Conservation (phyloP, 2,797 vertebrate genomes). For the Anguilla anguilla region DNA sequence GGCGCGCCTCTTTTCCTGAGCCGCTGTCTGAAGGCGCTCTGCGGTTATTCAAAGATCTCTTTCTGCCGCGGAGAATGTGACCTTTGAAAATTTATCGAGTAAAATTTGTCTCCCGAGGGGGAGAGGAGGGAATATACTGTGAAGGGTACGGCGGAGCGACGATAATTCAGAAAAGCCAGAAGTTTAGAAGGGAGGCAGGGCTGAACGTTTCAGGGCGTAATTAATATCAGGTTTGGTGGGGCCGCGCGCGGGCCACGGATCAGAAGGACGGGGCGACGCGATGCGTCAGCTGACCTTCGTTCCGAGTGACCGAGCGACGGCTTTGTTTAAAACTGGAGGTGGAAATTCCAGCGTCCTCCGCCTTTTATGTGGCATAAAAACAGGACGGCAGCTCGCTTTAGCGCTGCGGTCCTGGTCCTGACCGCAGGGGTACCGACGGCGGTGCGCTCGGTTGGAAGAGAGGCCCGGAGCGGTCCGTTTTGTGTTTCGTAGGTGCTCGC, state of each 20-base stretch:
- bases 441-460: not conserved
- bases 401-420: not conserved
- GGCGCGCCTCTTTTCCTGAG: not conserved
- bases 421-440: not conserved
- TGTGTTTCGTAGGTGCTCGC: not conserved
- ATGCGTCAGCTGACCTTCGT: conserved; percentile 3
- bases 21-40: not conserved
- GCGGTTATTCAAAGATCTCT: not conserved
- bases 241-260: not conserved
- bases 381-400: not conserved
- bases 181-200: not conserved
- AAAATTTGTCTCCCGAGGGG: not conserved
- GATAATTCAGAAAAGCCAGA: not conserved
- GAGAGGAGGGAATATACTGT: not conserved
- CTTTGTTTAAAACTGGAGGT: not conserved
- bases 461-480: not conserved
- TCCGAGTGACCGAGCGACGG: not conserved
- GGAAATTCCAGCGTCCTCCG: not conserved
- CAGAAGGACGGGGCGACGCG: not conserved
- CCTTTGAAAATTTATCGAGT: not conserved
- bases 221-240: not conserved
- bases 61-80: not conserved
- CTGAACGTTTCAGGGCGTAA: not conserved
- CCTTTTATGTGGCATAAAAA: not conserved
- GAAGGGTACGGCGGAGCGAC: not conserved